A percentile compares a stretch with the other conserved stretches of the same genome.
Conservation (phyloP, 2,797 vertebrate species). For the Perdix hodgsoniae region DNA sequence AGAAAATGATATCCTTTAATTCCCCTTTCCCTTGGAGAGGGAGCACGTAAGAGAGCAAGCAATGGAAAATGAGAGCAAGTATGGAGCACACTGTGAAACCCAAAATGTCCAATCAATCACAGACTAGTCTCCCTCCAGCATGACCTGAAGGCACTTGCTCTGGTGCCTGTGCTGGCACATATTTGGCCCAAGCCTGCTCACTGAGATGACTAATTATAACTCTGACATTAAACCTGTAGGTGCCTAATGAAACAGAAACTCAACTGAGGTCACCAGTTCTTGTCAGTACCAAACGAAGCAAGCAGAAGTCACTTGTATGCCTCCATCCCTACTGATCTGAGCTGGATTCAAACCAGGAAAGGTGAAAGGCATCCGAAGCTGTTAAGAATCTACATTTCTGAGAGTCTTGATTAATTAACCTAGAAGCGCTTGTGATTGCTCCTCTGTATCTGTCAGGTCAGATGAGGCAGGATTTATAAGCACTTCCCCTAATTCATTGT, state of each 20-base stretch:
- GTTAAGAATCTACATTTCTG: background rate
- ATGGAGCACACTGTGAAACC: background rate
- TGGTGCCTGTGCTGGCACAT: background rate
- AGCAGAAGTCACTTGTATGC: background rate
- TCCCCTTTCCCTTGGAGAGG: background rate
- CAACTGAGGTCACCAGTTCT: background rate
- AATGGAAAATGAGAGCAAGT: background rate
- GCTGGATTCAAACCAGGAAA: background rate
- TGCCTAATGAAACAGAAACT: background rate
- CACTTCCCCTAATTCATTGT: background rate
- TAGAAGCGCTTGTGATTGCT: background rate
- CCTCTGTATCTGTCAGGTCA: background rate
- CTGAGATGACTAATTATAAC: background rate
- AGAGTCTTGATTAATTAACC: background rate
- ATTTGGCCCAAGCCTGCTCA: background rate
- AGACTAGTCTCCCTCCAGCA: background rate
- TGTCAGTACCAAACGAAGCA: background rate
- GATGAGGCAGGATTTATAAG: background rate
- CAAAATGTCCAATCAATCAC: background rate
- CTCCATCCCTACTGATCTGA: background rate
- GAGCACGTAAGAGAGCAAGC: background rate
- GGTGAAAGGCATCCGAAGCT: background rate
- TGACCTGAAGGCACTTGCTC: background rate
- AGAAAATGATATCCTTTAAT: conserved; percentile 6
- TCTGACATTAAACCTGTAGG: background rate